Base-by-base conservation (phyloP, 2,797 vertebrate species). In the Crypturellus tataupa region DNA sequence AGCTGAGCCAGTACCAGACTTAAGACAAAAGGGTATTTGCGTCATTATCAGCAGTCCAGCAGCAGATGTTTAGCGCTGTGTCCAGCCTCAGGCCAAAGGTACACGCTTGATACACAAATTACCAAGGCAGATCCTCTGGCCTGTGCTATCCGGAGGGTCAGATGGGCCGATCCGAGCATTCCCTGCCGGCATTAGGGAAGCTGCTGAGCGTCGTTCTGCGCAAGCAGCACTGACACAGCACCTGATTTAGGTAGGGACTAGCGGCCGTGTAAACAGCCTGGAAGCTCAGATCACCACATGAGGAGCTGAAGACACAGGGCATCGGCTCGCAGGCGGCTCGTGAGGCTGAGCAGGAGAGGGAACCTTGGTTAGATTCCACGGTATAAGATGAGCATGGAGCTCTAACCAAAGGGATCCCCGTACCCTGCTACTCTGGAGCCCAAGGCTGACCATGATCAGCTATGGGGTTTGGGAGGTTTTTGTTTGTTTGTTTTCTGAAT, bases 291-390 rank as follows among this genome's bases (percentile, higher is more conserved):
- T 55, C n/a, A 21, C 7, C 59, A 39, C n/a, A 8, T 0, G 1
- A 69, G 58, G 40, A 59, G 46, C 35, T 59, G 40, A 71, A 16
- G 58, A n/a, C 33, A 53, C 10, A 60, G 70, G 78, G 65, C 11
- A 23, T 1, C 6, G 33, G 6, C 64, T 51, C 0, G 0, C 0
- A 2, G 56, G 33, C 33, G 87, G 49, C 25, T 24, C 7, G 12
- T 17, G 44, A 9, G 56, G 42, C 16, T 3, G 1, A 75, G 58
- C 33, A 59, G 63, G 31, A 17, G 31, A 27, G 24, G 11, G 27
- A 51, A 39, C 20, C 2, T 42, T 4, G 46, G 10, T 47, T 47
- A 18, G 21, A 18, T 59, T 85, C 4, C 4, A 1, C 62, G 58
- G 37, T 49, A 1, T 16, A 68, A 49, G 23, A 20, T 68, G 16